Conservation (phyloP, 2,113 vertebrate species). For the Hucho hucho region DNA sequence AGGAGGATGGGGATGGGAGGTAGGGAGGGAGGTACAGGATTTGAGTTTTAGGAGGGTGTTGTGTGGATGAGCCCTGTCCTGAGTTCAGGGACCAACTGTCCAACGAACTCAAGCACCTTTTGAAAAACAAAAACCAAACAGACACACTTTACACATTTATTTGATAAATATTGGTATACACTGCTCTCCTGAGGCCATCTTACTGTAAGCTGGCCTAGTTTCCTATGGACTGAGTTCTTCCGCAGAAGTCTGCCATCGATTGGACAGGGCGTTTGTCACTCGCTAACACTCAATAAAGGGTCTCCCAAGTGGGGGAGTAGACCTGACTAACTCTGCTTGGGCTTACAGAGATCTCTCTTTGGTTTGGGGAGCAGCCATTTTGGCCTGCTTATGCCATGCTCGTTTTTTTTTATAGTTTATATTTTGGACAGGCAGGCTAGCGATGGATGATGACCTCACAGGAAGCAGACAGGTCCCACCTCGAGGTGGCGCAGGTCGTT, state of each 20-base stretch:
- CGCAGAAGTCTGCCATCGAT: slow-evolving; percentile 56
- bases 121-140: slow-evolving; percentile 26
- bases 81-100: slow-evolving; percentile 60
- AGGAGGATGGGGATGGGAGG: slow-evolving; percentile 37
- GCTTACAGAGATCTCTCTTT: slow-evolving; percentile 35
- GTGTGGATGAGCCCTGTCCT: slow-evolving; percentile 53
- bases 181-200: slow-evolving; percentile 52
- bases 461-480: slow-evolving; percentile 90
- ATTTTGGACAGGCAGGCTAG: slow-evolving; percentile 1
- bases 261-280: slow-evolving; percentile 21
- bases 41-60: slow-evolving; percentile 34
- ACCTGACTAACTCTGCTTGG: slow-evolving; percentile 16
- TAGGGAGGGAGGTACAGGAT: slow-evolving; percentile 13
- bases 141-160: slow-evolving; percentile 43
- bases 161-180: slow-evolving; percentile 59
- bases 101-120: slow-evolving; percentile 70
- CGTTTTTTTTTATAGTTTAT: slow-evolving; percentile 38
- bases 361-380: slow-evolving; percentile 32
- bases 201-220: slow-evolving; percentile 22
- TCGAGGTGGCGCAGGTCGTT: slow-evolving; percentile 80
- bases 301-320: slow-evolving; percentile 11
- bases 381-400: slow-evolving; percentile 13
- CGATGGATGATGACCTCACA: slow-evolving; percentile 67
- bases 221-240: slow-evolving; percentile 66
- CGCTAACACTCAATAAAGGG: slow-evolving; percentile 20